phyloP scores from a whole-genome alignment of 1,140 invertebrate species.

The Solenopsis invicta region DNA sequence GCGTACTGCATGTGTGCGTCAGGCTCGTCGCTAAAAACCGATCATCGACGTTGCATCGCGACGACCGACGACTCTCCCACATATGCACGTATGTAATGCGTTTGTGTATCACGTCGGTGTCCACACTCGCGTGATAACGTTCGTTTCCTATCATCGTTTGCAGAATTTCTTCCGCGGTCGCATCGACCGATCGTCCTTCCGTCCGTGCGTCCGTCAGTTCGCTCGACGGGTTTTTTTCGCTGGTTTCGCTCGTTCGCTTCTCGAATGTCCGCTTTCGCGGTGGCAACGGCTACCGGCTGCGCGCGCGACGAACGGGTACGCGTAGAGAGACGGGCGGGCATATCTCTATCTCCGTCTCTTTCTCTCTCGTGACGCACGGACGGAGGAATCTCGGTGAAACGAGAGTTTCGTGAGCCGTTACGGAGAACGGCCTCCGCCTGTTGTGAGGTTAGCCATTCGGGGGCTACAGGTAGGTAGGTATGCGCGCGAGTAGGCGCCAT shows the following conservation, averaged over 20 bases:
- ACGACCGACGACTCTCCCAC: constrained; percentile 1
- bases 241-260: not conserved
- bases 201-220: not conserved
- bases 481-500: constrained; percentile 77
- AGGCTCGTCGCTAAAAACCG: constrained; percentile 29
- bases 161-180: constrained; percentile 4
- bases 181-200: not conserved
- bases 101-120: constrained; percentile 12
- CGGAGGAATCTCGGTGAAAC: constrained; percentile 61
- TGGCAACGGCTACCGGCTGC: constrained; percentile 49
- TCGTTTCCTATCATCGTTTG: not conserved
- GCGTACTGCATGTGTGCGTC: constrained; percentile 65
- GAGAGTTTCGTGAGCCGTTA: constrained; percentile 51
- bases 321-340: constrained; percentile 12
- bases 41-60: constrained; percentile 61
- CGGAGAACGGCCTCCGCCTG: not conserved
- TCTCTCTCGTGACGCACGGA: constrained; percentile 41
- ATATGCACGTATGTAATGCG: not conserved
- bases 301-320: constrained; percentile 67
- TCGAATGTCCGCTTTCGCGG: constrained; percentile 70
- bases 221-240: not conserved
- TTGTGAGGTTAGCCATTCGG: constrained; percentile 54
- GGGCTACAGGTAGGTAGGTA: constrained; percentile 68
- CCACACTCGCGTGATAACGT: constrained; percentile 59
- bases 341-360: constrained; percentile 43